Conservation (phyloP, 2,797 vertebrate species). For the Bradypodion pumilum region DNA sequence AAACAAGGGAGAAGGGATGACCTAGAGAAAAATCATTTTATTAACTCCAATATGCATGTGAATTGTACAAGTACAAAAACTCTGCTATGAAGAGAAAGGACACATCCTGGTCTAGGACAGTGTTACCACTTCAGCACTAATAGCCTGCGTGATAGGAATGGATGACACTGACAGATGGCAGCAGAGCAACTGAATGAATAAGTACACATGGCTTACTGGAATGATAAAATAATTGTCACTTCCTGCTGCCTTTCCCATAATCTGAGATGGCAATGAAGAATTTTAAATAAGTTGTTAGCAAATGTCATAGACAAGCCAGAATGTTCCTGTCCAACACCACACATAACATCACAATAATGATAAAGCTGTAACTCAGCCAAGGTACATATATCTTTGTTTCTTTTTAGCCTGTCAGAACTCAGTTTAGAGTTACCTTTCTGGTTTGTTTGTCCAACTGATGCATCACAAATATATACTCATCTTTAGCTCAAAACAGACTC, state of each 20-base stretch:
- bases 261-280: neutral
- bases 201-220: neutral
- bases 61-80: neutral
- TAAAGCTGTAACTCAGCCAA: neutral
- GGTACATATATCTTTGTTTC: neutral
- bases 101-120: neutral
- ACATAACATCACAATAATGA: neutral
- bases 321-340: neutral
- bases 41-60: neutral
- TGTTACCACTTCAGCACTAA: conserved; percentile 1
- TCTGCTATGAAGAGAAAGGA: neutral
- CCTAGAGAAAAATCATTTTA: conserved; percentile 1
- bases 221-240: neutral
- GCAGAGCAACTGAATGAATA: neutral
- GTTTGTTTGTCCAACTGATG: no score
- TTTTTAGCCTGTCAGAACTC: neutral
- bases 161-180: neutral
- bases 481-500: no score
- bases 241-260: neutral
- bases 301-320: neutral
- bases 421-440: neutral
- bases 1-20: neutral
- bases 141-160: neutral
- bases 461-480: no score
- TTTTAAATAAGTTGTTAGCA: neutral